Percentiles rank a stretch among this genome's conserved stretches.
phyloP scores from a whole-genome alignment of 2,797 vertebrate species.

The Gambelia wislizenii region DNA sequence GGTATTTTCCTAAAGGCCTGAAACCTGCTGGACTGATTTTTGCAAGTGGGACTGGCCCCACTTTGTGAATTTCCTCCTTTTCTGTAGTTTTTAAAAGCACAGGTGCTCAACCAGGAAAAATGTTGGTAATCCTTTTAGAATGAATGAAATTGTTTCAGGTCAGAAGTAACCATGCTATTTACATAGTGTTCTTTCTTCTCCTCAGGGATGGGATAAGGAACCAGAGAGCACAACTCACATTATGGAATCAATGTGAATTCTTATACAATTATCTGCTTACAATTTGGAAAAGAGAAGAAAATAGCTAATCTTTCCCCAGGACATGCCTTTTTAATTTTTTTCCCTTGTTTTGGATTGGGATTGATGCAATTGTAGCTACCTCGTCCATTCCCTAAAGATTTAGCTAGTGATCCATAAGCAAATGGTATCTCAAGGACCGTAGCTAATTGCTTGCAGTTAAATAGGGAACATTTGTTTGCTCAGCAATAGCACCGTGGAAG shows the following conservation, averaged over 20 bases:
- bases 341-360: not conserved
- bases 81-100: not conserved
- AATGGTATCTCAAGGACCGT: not conserved
- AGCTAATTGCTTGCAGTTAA: slow-evolving; percentile 34
- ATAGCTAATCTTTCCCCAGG: not conserved
- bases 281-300: slow-evolving; percentile 27
- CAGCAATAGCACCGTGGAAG: slow-evolving; percentile 19
- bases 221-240: accelerated
- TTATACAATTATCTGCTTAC: not conserved
- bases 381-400: slow-evolving; percentile 8
- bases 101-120: not conserved
- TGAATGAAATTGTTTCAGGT: not conserved
- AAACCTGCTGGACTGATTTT: not conserved
- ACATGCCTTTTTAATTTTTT: not conserved
- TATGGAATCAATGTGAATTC: not conserved
- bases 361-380: slow-evolving; percentile 14
- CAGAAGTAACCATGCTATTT: slow-evolving; percentile 4
- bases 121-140: not conserved
- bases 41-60: not conserved
- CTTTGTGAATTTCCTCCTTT: not conserved
- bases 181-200: not conserved
- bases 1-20: not conserved
- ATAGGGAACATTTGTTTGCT: slow-evolving; percentile 16
- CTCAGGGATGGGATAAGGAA: accelerated
- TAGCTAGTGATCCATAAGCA: slow-evolving; percentile 17